Conservation (phyloP, 2,113 vertebrate genomes). For the Atractosteus spatula region DNA sequence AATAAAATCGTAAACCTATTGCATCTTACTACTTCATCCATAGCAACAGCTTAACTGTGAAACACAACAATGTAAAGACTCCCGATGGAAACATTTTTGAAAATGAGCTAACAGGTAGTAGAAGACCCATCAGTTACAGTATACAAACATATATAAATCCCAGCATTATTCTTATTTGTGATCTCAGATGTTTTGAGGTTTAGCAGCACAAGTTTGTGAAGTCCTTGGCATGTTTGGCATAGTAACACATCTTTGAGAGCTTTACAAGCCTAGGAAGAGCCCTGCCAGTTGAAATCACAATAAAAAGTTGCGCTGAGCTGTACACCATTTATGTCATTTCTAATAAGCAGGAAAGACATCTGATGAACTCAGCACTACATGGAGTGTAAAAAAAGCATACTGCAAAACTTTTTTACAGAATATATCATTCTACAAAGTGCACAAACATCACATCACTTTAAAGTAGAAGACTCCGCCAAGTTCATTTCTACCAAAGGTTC, state of each 20-base stretch:
- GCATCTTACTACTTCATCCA: constrained; percentile 38
- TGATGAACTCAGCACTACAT: no score
- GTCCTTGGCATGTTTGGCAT: neutral
- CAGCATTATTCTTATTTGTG: constrained; percentile 43
- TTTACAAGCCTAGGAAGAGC: neutral
- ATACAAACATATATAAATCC: constrained; percentile 50
- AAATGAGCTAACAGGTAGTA: constrained; percentile 49
- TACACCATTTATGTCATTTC: neutral
- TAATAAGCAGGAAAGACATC: no score
- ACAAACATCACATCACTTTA: no score
- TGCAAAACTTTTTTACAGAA: no score
- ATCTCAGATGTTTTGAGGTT: constrained; percentile 41
- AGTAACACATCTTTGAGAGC: neutral
- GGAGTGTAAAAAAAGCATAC: no score
- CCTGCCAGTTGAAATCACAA: neutral
- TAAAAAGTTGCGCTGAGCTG: neutral
- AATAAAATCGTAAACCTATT: constrained; percentile 23
- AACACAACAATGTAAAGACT: constrained; percentile 52
- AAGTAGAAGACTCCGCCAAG: no score
- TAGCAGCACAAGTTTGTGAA: constrained; percentile 35
- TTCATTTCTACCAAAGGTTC: no score
- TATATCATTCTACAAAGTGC: no score
- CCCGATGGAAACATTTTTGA: constrained; percentile 43
- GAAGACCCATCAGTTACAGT: constrained; percentile 24
- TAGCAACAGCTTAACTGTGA: constrained; percentile 50